Evolutionary conservation across 53 echinoderm and acorn worm species (phyloP).

Genomic region (Luidia sarsii): DNA sequence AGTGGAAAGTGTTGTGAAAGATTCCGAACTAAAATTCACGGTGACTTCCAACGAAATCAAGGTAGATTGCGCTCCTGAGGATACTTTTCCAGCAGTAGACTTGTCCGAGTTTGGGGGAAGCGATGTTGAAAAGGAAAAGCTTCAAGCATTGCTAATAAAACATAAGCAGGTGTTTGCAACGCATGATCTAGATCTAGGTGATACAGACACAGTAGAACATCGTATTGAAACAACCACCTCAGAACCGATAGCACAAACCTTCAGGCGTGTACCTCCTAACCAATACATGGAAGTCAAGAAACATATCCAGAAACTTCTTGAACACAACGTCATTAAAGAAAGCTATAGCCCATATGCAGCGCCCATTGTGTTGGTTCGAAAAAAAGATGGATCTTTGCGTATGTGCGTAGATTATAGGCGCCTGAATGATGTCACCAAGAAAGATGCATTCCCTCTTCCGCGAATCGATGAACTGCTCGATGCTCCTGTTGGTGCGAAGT

Average conservation of each 20-base stretch:
- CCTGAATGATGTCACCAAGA: constrained; percentile 65
- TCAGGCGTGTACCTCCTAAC: constrained; percentile 43
- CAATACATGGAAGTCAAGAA: constrained; percentile 58
- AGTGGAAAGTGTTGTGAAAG: background rate
- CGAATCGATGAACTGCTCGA: constrained; percentile 47
- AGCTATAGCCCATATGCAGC: constrained; percentile 71
- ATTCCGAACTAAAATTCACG: background rate
- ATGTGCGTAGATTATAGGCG: constrained; percentile 37
- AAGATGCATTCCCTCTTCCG: constrained; percentile 76
- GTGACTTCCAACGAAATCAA: background rate
- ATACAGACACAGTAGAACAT: constrained; percentile 16
- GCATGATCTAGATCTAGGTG: background rate
- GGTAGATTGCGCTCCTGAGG: background rate
- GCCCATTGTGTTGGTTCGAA: constrained; percentile 52
- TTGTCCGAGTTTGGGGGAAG: background rate
- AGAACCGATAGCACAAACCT: background rate
- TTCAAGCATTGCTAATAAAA: background rate
- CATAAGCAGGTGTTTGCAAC: constrained; percentile 11
- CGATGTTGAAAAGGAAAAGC: background rate
- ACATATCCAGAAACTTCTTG: constrained; percentile 16
- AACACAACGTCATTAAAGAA: constrained; percentile 3
- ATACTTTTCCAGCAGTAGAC: background rate
- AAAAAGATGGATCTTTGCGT: constrained; percentile 66
- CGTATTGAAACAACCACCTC: background rate
- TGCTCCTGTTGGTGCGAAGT: constrained; percentile 20